Evolutionary conservation across 2,888 invertebrate species (phyloP), one percentile per base, ranked within the genome.

Genomic region (Melanophora roralis): DNA sequence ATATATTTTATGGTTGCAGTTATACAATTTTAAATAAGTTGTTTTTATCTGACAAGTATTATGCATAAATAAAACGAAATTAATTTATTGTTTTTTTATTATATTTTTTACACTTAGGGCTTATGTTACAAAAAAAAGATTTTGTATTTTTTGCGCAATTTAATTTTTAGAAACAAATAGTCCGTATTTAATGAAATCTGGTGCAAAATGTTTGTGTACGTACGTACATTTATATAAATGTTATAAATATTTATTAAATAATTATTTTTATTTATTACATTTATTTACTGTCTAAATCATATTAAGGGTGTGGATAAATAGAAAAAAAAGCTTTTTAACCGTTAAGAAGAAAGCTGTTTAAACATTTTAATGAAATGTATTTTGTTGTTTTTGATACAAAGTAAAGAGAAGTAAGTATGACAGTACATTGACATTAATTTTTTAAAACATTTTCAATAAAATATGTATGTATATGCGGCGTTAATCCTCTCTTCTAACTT

Each of bases 1-100:
- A 59, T 47, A 59, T 49, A 38, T 16, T 11, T 71, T 32, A 32
- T 60, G 57, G 38, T 69, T 69, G 47, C 57, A 59, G 23, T 69
- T 69, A n/a, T 11, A 45, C 4, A 32, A 32, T 12, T 8, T 27
- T 6, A 27, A 27, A 27, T 9, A 27, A 23, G n/a, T 57, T 40
- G 21, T 38, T 45, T 45, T 53, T 23, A 14, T n/a, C 0, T 47
- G 21, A 36, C 34, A 21, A 40, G 43, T 59, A 27, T 27, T 27
- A 27, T 11, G 14, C 8, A 23, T 38, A 23, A 8, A 3, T 32
- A 32, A 40, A 59, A 40, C 8, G 14, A 9, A 38, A 7, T 23
- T 49, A 23, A n/a, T 27, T 51, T 40, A n/a, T 40, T 40, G 11
- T n/a, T n/a, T 11, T 12, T 51, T 51, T 51, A 12, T 23, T 47